phyloP scores from a whole-genome alignment of 1,140 invertebrate genomes.

The Achatina immaculata region DNA sequence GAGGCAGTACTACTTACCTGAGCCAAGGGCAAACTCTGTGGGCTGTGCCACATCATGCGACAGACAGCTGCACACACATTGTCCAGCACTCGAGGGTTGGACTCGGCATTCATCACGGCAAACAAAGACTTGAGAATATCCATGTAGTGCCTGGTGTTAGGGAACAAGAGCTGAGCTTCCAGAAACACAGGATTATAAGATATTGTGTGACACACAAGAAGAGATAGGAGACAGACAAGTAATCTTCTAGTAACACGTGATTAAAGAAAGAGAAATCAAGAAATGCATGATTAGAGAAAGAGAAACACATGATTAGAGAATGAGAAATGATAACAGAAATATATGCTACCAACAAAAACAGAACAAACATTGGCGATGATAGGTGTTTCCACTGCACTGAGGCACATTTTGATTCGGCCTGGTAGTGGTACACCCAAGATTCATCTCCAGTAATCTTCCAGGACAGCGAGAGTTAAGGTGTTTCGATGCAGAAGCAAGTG shows the following conservation, averaged over 20 bases:
- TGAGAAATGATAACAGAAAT: neutral
- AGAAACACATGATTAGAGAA: neutral
- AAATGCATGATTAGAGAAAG: neutral
- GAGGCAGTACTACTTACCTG: conserved; percentile 27
- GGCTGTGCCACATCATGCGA: conserved; percentile 80
- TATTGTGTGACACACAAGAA: too few relatives aligned
- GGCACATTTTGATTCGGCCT: too few relatives aligned
- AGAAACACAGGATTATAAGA: too few relatives aligned
- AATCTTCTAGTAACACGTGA: neutral
- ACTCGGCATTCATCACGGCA: conserved; percentile 76
- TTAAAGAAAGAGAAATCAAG: conserved; percentile 6
- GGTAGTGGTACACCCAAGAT: too few relatives aligned
- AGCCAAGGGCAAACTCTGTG: conserved; percentile 76
- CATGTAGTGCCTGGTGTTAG: conserved; percentile 74
- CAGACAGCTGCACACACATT: conserved; percentile 85
- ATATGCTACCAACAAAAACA: too few relatives aligned
- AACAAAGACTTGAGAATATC: conserved; percentile 79
- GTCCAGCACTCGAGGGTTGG: conserved; percentile 77
- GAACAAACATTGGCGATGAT: too few relatives aligned
- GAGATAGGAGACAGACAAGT: neutral
- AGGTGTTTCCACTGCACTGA: too few relatives aligned
- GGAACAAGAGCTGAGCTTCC: too few relatives aligned
- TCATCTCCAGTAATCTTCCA: too few relatives aligned
- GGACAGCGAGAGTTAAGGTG: too few relatives aligned
- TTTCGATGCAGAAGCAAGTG: too few relatives aligned